Evolutionary conservation across 2,888 invertebrate genomes (phyloP), one percentile per base, ranked within the genome.

Genomic region (Halocaridina rubra): DNA sequence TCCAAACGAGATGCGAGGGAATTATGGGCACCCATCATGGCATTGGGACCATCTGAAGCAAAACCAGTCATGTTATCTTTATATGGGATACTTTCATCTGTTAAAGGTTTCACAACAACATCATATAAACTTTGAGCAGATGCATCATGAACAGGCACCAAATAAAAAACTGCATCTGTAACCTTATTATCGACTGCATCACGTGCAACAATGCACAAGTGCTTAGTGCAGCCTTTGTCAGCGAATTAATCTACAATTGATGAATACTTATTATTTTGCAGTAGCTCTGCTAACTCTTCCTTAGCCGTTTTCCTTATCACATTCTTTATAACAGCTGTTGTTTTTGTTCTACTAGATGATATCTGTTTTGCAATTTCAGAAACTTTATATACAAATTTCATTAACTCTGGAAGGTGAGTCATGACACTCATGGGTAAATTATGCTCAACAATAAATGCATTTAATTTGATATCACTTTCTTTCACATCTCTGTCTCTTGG

Each of bases 231-330:
- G 8, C 88, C 81, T 80, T 88, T 87, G 81, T 90, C 90, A 7
- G 89, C 89, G 0, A 88, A 88, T 80, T 90, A 89, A 78, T 90
- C 89, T 29, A 89, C 86, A 72, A 90, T 88, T 27, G 88, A 30
- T 3, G 84, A 87, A 81, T 89, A 89, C 80, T 80, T 22, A 24
- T 81, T 57, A 8, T 76, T 76, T 30, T 88, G 85, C 46, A 89
- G 85, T 72, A 80, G 53, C 29, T 86, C 33, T 39, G 81, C 79
- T 16, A 86, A 74, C 30, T 88, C 80, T 74, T 86, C 85, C 61
- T 85, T 82, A 80, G 81, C 81, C 39, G 77, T 69, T 61, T 75
- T 67, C 22, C 84, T 88, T 57, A 87, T 86, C 72, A 88, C 87
- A 72, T 89, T 88, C 80, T 86, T 88, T 7, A 88, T 84, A 57